These are phyloP conservation scores for Oostethus manadensis DNA, from an alignment of 2,113 vertebrate species.

Conservation along the genomic window DNA sequence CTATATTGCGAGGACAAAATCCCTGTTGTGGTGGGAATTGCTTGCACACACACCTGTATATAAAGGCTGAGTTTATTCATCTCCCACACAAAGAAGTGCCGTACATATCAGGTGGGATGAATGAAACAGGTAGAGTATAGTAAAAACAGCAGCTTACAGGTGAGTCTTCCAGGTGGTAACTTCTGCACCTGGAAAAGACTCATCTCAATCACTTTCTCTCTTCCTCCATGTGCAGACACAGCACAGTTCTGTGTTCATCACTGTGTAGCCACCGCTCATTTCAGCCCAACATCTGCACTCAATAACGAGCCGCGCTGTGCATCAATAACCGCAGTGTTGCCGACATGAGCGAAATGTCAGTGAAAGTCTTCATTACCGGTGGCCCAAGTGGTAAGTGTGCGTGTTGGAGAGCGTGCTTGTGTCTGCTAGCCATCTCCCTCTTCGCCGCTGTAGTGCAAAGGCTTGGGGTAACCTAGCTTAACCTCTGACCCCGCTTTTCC, in stretches of 20 bases:
- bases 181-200: constrained; percentile 58
- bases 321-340: constrained; percentile 70
- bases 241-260: constrained; percentile 57
- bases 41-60: too few relatives aligned
- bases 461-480: constrained; percentile 58
- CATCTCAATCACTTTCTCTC: constrained; percentile 32
- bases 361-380: constrained; percentile 62
- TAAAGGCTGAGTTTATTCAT: too few relatives aligned
- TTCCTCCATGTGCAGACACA: constrained; percentile 34
- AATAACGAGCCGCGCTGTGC: constrained; percentile 61
- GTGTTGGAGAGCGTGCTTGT: constrained; percentile 16
- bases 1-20: too few relatives aligned
- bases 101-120: too few relatives aligned
- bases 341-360: constrained; percentile 67
- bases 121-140: too few relatives aligned
- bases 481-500: constrained; percentile 63
- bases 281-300: constrained; percentile 70
- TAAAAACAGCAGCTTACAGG: background rate
- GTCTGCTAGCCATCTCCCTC: constrained; percentile 33
- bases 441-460: constrained; percentile 23
- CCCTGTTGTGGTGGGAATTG: too few relatives aligned
- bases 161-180: constrained; percentile 40
- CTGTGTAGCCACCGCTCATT: constrained; percentile 56
- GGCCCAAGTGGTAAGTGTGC: constrained; percentile 21
- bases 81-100: too few relatives aligned